Percentiles rank a stretch among this genome's conserved stretches.
These are phyloP conservation scores for Drosophila nebulosa DNA, from an alignment of 1,140 invertebrate species.

Conservation along the genomic window DNA sequence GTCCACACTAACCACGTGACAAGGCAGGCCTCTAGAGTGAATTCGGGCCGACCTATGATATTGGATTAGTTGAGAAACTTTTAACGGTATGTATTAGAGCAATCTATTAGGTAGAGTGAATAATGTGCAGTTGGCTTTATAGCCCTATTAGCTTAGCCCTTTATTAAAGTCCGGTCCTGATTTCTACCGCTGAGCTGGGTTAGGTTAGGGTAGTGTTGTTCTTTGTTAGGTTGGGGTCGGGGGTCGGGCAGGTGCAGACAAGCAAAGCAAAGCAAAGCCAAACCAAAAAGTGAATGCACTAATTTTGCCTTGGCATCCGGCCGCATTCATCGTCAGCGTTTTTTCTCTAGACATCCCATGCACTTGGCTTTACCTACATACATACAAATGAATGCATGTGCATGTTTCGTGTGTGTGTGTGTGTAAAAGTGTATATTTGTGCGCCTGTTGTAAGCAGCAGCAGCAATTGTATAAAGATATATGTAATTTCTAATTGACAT, in stretches of 20 bases:
- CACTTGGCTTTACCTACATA: conserved; percentile 36
- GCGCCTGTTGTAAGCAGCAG: conserved; percentile 40
- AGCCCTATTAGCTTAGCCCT: too few relatives aligned
- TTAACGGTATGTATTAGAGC: too few relatives aligned
- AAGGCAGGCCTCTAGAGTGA: background rate
- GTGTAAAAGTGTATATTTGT: conserved; percentile 27
- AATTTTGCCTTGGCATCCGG: conserved; percentile 79
- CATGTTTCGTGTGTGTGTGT: background rate
- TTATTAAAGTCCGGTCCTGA: background rate
- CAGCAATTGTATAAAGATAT: conserved; percentile 38
- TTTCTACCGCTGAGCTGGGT: background rate
- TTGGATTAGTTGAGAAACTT: too few relatives aligned
- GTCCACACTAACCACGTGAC: background rate
- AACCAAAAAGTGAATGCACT: conserved; percentile 79
- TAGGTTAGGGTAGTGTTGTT: background rate
- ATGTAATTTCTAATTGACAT: conserved; percentile 60
- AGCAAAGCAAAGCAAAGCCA: conserved; percentile 35
- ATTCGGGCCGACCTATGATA: too few relatives aligned
- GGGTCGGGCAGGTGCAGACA: conserved; percentile 4
- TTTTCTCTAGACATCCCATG: conserved; percentile 19
- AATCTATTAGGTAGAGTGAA: too few relatives aligned
- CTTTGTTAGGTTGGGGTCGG: too few relatives aligned
- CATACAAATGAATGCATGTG: conserved; percentile 6
- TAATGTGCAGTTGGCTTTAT: too few relatives aligned
- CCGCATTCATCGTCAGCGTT: conserved; percentile 52